Evolutionary conservation across 1,140 invertebrate species (phyloP), one percentile per base, ranked within the genome.

Genomic region (Callitettix versicolor): DNA sequence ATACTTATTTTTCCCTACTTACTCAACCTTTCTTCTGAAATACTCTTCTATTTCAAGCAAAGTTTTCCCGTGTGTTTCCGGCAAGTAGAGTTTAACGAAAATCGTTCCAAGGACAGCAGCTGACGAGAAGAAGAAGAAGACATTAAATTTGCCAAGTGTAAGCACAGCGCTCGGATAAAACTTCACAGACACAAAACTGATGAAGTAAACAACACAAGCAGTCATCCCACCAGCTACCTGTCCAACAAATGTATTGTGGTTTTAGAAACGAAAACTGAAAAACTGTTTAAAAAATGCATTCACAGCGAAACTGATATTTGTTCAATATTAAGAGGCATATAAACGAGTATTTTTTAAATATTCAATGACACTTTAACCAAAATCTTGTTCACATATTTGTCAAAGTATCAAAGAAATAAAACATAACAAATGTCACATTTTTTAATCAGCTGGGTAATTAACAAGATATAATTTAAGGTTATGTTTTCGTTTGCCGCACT

Each of bases 11-110:
- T n/a, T n/a, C n/a, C n/a, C n/a, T 36, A 36, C 12, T 43, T 43
- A 6, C 12, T 9, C 15, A 17, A 9, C 15, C 52, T 55, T 60
- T 15, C 59, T 53, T 4, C 47, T 54, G 33, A 63, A 64, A 52
- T 60, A 55, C 14, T 55, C 43, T 56, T 65, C 63, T 4, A 91
- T 86, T 65, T 91, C 82, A 14, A 80, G 73, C 5, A 91, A 69
- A 1, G 77, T 80, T 59, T 84, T 85, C 0, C 86, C 83, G 58
- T 84, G 86, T 0, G 89, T 94, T 68, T 94, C 90, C 0, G 90
- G 89, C 3, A 93, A 65, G 14, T 78, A 76, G 7, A 81, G 65
- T 2, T 75, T 66, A 0, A 88, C 71, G 60, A 88, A 86, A 2
- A 90, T 50, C 1, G 81, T 76, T 0, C 84, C 85, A 1, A 83